Evolutionary conservation across 2,113 vertebrate genomes (phyloP).

Genomic region (Carollia perspicillata): DNA sequence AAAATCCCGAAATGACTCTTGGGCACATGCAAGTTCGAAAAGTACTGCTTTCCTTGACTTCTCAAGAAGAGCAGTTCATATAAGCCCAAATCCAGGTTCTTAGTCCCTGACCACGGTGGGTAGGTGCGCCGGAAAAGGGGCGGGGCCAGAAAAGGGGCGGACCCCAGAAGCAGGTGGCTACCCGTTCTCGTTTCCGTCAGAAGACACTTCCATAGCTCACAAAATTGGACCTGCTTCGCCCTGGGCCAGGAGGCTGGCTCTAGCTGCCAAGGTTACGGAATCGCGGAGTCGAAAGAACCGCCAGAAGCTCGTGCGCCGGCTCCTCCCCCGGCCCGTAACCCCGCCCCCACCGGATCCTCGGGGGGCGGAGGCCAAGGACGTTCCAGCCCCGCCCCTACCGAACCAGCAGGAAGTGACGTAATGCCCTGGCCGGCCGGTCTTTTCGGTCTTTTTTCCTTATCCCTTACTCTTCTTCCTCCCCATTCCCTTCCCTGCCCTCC

Average conservation of each 20-base stretch:
- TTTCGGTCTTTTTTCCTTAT: slow-evolving; percentile 7
- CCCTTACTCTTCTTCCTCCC: slow-evolving; percentile 42
- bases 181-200: not conserved
- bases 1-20: not conserved
- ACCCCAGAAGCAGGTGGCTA: not conserved
- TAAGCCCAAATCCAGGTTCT: accelerated
- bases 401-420: not conserved
- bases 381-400: not conserved
- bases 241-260: not conserved
- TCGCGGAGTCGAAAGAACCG: slow-evolving; percentile 63
- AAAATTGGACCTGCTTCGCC: not conserved
- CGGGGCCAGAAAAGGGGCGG: not conserved
- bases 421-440: slow-evolving; percentile 45
- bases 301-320: accelerated
- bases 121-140: not conserved
- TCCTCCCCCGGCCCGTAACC: not conserved
- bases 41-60: not conserved
- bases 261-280: slow-evolving; percentile 27
- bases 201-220: not conserved
- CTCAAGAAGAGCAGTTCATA: not conserved
- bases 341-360: not conserved
- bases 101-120: accelerated
- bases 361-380: not conserved
- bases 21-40: not conserved
- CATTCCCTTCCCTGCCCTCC: not conserved